These are phyloP conservation scores for Scelioninae gen. 1 DNA, from an alignment of 2,888 invertebrate species.

Conservation along the genomic window DNA sequence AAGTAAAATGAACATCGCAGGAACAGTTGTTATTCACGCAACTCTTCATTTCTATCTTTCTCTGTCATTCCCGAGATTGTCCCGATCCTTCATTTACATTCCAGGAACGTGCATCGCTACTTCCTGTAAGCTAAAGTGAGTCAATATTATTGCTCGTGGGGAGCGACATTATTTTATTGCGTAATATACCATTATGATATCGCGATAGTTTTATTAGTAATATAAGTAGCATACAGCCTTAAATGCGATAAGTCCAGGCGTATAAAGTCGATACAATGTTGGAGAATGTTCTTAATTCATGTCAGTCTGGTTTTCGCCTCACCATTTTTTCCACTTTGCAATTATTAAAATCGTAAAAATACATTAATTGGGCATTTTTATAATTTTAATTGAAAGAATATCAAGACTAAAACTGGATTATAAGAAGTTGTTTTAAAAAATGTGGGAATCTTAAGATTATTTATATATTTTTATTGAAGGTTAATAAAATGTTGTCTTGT, in stretches of 20 bases:
- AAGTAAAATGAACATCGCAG: slow-evolving; percentile 38
- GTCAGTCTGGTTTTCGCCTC: neutral
- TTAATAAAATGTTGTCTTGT: too few species aligned
- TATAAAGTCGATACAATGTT: slow-evolving; percentile 3
- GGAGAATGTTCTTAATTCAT: neutral
- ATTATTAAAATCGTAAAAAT: too few species aligned
- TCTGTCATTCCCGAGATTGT: slow-evolving; percentile 61
- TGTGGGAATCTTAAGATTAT: too few species aligned
- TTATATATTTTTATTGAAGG: too few species aligned
- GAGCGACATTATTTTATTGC: slow-evolving; percentile 42
- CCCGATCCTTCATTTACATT: slow-evolving; percentile 77
- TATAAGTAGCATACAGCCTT: slow-evolving; percentile 12
- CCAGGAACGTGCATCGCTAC: slow-evolving; percentile 73
- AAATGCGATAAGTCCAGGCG: slow-evolving; percentile 26
- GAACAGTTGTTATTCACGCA: slow-evolving; percentile 43
- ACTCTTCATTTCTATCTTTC: slow-evolving; percentile 44
- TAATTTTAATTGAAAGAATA: too few species aligned
- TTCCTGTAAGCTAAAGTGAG: slow-evolving; percentile 72
- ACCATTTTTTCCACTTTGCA: neutral
- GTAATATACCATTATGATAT: slow-evolving; percentile 23
- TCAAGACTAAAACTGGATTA: too few species aligned
- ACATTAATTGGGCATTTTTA: too few species aligned
- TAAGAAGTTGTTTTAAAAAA: too few species aligned
- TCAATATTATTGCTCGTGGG: slow-evolving; percentile 42
- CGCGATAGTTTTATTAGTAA: slow-evolving; percentile 31